A percentile compares a stretch with the other conserved stretches of the same genome.
Evolutionary conservation across 2,113 vertebrate species (phyloP).

Genomic region (Thryonomys swinderianus): DNA sequence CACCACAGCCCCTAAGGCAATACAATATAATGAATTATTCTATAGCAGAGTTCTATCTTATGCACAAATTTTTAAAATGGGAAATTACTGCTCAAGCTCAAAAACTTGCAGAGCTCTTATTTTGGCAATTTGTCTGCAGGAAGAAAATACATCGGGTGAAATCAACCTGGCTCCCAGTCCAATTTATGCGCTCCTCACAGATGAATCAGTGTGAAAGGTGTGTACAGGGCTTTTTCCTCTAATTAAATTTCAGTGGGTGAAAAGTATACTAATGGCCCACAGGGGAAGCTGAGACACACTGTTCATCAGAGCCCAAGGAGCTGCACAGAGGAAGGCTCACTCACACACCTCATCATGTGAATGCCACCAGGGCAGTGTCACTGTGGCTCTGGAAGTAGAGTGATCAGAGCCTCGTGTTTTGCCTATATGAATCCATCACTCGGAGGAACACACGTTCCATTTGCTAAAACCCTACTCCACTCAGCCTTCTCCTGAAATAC

Average conservation of each 20-base stretch:
- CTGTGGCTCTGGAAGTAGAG: background rate
- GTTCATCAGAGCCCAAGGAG: background rate
- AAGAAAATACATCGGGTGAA: constrained; percentile 68
- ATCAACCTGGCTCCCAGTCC: constrained; percentile 49
- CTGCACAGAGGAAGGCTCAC: background rate
- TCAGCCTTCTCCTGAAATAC: background rate
- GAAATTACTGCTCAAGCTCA: background rate
- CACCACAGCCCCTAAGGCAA: background rate
- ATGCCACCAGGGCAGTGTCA: background rate
- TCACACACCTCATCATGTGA: background rate
- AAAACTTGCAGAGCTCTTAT: background rate
- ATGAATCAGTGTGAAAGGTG: constrained; percentile 11
- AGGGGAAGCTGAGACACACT: background rate
- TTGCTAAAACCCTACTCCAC: background rate
- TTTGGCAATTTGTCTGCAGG: constrained; percentile 26
- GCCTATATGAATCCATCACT: background rate
- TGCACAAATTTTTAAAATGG: background rate
- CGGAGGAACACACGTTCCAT: background rate
- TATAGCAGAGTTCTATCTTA: background rate
- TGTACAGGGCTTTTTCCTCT: background rate
- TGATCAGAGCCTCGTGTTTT: background rate
- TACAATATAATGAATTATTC: background rate
- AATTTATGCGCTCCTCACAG: constrained; percentile 70
- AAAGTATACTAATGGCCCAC: constrained; percentile 26
- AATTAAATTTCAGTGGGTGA: constrained; percentile 60